Conservation (phyloP, 2,113 vertebrate species). For the Leptodactylus fuscus region DNA sequence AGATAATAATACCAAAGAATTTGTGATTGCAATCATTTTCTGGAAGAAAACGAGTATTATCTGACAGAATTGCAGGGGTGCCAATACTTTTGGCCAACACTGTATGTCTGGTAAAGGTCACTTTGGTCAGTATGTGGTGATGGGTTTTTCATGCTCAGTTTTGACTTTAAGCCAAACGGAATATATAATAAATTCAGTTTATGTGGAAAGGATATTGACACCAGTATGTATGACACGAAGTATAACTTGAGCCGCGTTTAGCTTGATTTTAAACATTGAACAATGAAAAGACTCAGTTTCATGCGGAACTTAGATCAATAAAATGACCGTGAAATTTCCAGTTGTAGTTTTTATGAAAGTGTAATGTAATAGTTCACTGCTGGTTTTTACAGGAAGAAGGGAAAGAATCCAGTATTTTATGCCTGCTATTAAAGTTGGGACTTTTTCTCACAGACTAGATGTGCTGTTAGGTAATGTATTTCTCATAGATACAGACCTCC, state of each 20-base stretch:
- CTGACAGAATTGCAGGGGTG: too few relatives aligned
- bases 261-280: background rate
- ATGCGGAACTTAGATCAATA: background rate
- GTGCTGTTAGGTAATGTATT: background rate
- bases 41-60: too few relatives aligned
- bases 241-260: background rate
- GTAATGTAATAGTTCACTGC: constrained; percentile 17
- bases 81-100: too few relatives aligned
- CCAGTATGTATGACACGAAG: background rate
- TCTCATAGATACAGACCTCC: background rate
- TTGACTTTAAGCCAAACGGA: background rate
- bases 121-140: background rate
- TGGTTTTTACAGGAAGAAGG: constrained; percentile 9
- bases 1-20: too few relatives aligned
- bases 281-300: background rate
- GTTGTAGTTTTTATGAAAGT: background rate
- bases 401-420: constrained; percentile 20
- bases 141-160: background rate
- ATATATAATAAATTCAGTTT: background rate
- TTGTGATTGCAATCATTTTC: too few relatives aligned
- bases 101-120: too few relatives aligned
- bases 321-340: background rate
- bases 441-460: background rate
- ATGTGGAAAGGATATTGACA: background rate
- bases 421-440: background rate